phyloP scores from a whole-genome alignment of 2,888 invertebrate species.

The Yponomeuta plumbellus region DNA sequence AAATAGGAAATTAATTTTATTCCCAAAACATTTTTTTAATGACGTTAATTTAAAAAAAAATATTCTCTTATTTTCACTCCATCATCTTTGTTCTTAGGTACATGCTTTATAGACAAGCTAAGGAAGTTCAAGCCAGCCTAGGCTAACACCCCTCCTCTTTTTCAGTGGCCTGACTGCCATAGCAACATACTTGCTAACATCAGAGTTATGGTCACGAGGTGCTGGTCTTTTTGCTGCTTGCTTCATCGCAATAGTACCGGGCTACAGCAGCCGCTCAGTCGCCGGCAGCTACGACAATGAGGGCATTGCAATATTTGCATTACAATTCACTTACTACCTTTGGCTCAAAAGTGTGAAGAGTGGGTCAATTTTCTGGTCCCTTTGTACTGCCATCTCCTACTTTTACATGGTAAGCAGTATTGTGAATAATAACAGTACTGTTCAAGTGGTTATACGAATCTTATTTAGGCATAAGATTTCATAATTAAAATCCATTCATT shows the following conservation, averaged over 20 bases:
- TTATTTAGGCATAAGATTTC: too few relatives aligned
- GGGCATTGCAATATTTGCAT: slow-evolving; percentile 99
- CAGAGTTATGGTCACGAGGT: slow-evolving; percentile 97
- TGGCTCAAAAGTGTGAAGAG: slow-evolving; percentile 99
- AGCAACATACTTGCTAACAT: slow-evolving; percentile 97
- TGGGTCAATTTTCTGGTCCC: slow-evolving; percentile 97
- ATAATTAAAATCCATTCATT: not conserved
- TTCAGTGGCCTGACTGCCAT: slow-evolving; percentile 96
- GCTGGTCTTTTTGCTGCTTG: slow-evolving; percentile 99
- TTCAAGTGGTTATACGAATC: not conserved
- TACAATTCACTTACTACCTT: slow-evolving; percentile 98
- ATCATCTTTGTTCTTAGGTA: too few relatives aligned
- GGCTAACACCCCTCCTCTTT: not conserved
- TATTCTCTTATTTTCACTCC: too few relatives aligned
- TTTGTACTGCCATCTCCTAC: slow-evolving; percentile 95
- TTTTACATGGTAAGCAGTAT: slow-evolving; percentile 95
- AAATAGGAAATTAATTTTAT: too few relatives aligned
- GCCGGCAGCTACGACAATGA: slow-evolving; percentile 99
- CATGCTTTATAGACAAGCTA: too few relatives aligned
- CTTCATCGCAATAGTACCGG: slow-evolving; percentile 99
- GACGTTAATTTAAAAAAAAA: too few relatives aligned
- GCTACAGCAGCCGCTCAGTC: slow-evolving; percentile 98
- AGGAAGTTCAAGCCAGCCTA: too few relatives aligned
- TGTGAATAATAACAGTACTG: not conserved
- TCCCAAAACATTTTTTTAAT: too few relatives aligned